These are phyloP conservation scores for Bombus impatiens DNA, from an alignment of 1,140 invertebrate species.

Conservation along the genomic window DNA sequence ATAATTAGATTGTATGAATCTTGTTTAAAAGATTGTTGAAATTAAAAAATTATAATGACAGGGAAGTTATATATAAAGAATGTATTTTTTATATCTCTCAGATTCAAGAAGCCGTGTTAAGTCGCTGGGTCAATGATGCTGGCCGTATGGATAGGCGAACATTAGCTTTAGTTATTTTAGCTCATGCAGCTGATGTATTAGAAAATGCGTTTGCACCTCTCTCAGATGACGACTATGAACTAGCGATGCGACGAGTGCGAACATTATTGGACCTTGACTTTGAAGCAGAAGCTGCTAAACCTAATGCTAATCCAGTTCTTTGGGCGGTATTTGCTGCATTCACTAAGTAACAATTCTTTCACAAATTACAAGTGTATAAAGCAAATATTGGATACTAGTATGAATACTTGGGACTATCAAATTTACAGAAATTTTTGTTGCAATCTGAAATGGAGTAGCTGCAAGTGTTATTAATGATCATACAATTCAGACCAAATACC, in stretches of 20 bases:
- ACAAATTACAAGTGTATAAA: conserved; percentile 58
- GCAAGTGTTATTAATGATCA: conserved; percentile 54
- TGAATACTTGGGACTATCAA: conserved; percentile 62
- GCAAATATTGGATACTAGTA: conserved; percentile 59
- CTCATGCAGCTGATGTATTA: conserved; percentile 98
- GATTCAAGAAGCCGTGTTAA: conserved; percentile 98
- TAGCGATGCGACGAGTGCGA: conserved; percentile 98
- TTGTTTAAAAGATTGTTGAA: neutral
- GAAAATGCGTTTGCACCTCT: conserved; percentile 99
- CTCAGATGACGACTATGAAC: conserved; percentile 99
- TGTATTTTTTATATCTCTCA: conserved; percentile 76
- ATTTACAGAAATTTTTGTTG: conserved; percentile 66
- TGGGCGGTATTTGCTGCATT: conserved; percentile 99
- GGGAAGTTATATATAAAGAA: neutral
- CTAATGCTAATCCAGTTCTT: conserved; percentile 95
- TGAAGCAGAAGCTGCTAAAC: conserved; percentile 95
- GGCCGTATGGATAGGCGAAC: conserved; percentile 98
- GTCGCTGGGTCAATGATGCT: conserved; percentile 98
- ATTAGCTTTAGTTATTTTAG: conserved; percentile 95
- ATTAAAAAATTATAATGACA: neutral
- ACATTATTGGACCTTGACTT: conserved; percentile 98
- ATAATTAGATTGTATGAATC: neutral
- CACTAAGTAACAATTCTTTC: conserved; percentile 90
- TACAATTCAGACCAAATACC: conserved; percentile 69
- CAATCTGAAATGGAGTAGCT: conserved; percentile 51